Evolutionary conservation across 2,888 invertebrate genomes (phyloP), one percentile per base, ranked within the genome.

Genomic region (Dryomyza anilis): DNA sequence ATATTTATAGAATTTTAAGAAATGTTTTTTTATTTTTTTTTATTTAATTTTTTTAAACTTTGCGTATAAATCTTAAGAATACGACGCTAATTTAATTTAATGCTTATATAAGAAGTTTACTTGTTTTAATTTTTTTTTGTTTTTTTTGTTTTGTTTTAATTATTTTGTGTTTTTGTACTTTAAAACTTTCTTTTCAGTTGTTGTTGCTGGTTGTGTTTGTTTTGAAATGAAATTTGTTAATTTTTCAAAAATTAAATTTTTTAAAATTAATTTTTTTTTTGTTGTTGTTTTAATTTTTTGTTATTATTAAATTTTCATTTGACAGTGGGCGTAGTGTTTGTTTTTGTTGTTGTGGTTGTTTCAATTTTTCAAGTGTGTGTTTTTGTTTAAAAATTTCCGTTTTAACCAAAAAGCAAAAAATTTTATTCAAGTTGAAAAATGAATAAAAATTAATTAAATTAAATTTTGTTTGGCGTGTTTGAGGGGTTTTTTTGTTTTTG

Each of bases 141-240:
- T 67, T 69, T 67, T 69, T 70, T 65, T 58, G 68, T 73, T 74
- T 74, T 68, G 67, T 64, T 60, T 59, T 66, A 68, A 66, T 71
- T 70, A 70, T 62, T 70, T 70, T 67, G 73, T 78, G 75, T 78
- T 76, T 79, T 79, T 79, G 79, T 79, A 79, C 79, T 79, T 79
- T 79, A 74, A 78, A 79, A 79, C 79, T 78, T 79, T 79, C 76
- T 78, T 72, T 71, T 79, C 76, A 78, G 78, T 78, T 78, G 76
- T 77, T 69, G 69, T 67, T 66, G 70, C 53, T 78, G 77, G 75
- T 75, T 78, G 76, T 65, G 70, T 74, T 70, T 63, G 52, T 48
- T 64, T 59, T 63, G 61, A 63, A n/a, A n/a, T n/a, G n/a, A 64
- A 66, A 65, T 67, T 58, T 64, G 58, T 63, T 70, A 65, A 56